These are phyloP conservation scores for Apamea epomidion DNA, from an alignment of 2,888 invertebrate species.

Conservation along the genomic window DNA sequence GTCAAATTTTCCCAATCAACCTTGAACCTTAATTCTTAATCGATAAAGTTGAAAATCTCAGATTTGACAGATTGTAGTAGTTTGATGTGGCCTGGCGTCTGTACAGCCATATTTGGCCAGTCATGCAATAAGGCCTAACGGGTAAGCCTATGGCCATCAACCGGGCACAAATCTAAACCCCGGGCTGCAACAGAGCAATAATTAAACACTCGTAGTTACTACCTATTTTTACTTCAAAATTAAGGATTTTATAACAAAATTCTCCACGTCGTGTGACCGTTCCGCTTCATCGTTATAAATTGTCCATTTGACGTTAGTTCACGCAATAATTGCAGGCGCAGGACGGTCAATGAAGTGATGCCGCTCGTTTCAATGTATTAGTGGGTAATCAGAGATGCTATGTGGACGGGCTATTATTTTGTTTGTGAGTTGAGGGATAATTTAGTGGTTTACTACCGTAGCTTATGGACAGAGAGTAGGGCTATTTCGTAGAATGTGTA, in stretches of 20 bases:
- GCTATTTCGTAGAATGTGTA: background rate
- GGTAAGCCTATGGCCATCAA: too few species aligned
- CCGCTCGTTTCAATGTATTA: constrained; percentile 75
- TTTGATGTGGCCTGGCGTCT: too few species aligned
- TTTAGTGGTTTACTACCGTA: constrained; percentile 61
- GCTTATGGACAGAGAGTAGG: constrained; percentile 47
- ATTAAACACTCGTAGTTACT: background rate
- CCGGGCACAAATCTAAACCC: too few species aligned
- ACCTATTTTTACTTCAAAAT: background rate
- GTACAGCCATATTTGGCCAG: too few species aligned
- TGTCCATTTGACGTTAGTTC: constrained; percentile 68
- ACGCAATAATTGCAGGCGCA: constrained; percentile 73
- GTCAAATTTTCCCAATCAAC: too few species aligned
- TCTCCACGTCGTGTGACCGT: constrained; percentile 10
- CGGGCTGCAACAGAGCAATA: too few species aligned
- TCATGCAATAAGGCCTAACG: too few species aligned
- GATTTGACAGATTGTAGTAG: too few species aligned
- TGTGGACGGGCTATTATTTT: constrained; percentile 72
- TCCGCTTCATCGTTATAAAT: constrained; percentile 58
- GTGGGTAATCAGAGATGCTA: constrained; percentile 72
- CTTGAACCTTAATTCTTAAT: too few species aligned
- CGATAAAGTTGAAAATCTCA: too few species aligned
- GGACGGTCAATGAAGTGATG: constrained; percentile 77
- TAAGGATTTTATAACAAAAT: background rate
- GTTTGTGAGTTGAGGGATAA: constrained; percentile 72